These are phyloP conservation scores for Cynopterus brachyotis DNA, from an alignment of 2,113 vertebrate genomes.

Conservation along the genomic window DNA sequence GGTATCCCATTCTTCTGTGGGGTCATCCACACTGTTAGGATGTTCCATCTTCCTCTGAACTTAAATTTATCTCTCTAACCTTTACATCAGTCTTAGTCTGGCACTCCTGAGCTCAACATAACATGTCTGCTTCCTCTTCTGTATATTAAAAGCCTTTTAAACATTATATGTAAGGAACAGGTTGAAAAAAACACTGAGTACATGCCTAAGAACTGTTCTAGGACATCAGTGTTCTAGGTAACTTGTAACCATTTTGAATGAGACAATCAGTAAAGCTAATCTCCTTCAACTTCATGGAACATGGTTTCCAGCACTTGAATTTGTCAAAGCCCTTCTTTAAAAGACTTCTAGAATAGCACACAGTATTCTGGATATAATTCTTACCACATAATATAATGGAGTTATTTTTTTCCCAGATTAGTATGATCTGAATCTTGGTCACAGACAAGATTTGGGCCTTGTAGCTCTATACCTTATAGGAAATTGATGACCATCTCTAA, in stretches of 20 bases:
- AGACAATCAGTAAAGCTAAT: background rate
- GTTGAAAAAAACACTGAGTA: background rate
- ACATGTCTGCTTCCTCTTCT: background rate
- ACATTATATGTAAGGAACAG: background rate
- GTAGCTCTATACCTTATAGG: background rate
- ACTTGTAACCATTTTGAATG: background rate
- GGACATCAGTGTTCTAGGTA: background rate
- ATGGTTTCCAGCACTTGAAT: background rate
- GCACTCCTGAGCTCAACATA: background rate
- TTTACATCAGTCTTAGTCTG: background rate
- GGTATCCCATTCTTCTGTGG: background rate
- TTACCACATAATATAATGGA: background rate
- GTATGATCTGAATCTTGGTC: background rate
- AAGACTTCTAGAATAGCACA: background rate
- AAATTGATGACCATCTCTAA: background rate
- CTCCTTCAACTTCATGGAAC: background rate
- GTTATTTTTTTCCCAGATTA: constrained; percentile 16
- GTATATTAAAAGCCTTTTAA: background rate
- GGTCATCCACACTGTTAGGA: background rate
- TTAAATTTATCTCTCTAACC: background rate
- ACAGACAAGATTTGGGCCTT: background rate
- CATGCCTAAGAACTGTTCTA: background rate
- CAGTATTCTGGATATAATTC: background rate
- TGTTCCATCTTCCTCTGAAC: background rate
- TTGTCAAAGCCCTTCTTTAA: background rate